Conservation (phyloP, 2,888 invertebrate species). For the Drosophila kambysellisi region DNA sequence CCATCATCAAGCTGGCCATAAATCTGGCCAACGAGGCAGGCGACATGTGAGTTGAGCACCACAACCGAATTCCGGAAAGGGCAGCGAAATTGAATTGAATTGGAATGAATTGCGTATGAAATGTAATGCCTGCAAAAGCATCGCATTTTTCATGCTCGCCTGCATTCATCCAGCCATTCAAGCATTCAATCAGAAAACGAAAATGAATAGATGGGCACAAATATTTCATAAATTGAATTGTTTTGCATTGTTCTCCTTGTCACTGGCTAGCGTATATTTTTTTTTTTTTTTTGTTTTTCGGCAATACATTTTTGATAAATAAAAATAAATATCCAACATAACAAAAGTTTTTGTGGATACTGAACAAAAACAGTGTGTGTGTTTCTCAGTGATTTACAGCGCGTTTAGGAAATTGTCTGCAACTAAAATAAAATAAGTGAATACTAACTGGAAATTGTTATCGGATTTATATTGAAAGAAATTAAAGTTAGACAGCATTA, state of each 20-base stretch:
- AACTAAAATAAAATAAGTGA: not conserved
- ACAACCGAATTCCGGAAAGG: constrained; percentile 13
- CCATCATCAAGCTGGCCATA: constrained; percentile 69
- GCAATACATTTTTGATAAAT: constrained; percentile 1
- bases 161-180: constrained; percentile 44
- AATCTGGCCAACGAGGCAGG: constrained; percentile 55
- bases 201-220: constrained; percentile 38
- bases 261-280: constrained; percentile 24
- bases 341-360: constrained; percentile 34
- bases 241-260: constrained; percentile 58
- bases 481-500: constrained; percentile 28
- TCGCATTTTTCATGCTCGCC: constrained; percentile 51
- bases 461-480: not conserved
- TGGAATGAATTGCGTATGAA: constrained; percentile 58
- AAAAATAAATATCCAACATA: constrained; percentile 21
- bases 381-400: constrained; percentile 60
- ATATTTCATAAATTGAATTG: constrained; percentile 73
- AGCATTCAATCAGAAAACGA: constrained; percentile 34
- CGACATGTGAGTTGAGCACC: constrained; percentile 43
- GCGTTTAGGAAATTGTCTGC: constrained; percentile 44
- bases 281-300: not conserved
- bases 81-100: constrained; percentile 47
- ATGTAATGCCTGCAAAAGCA: constrained; percentile 46
- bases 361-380: constrained; percentile 10
- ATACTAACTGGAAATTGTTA: not conserved